Base-by-base conservation (phyloP, 1,140 invertebrate genomes). In the Ips nitidus region DNA sequence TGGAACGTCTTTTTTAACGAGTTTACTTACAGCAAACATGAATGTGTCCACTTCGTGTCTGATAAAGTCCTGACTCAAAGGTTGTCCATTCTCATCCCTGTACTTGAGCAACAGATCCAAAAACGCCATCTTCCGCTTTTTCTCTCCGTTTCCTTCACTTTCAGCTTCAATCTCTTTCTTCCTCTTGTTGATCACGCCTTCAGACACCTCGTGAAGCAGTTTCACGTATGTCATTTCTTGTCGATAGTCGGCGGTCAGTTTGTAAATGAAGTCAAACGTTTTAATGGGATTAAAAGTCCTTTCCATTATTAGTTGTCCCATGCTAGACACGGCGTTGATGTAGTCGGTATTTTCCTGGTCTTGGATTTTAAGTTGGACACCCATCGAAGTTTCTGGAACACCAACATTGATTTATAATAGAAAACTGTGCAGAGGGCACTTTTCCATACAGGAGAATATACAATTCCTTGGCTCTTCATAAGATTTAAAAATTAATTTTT, bases 31-130 rank as follows among this genome's bases (percentile, higher is more conserved):
- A 82, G 88, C 90, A 79, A 91, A 91, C 87, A 91, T 93, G 75
- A 94, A 94, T 1, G 91, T 94, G 74, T 94, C 91, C 4, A 93
- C 91, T 83, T 94, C 91, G 77, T 93, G 90, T 60, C 89, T 82
- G 55, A 94, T 91, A 75, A 90, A 87, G 52, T 86, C 84, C 66
- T 87, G 83, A 0, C 83, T 79, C 5, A 93, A 79, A 4, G 81
- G 78, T 4, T 81, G 79, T 7, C 84, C 87, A 60, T 59, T 67
- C 60, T 86, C 82, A 41, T 84, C 80, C 59, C 83, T 84, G 66
- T 82, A 82, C 75, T 87, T 83, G 36, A 93, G 83, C 5, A 93
- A 77, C 45, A 91, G 80, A 81, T 92, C 91, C 63, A 94, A 82
- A 77, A 94, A 93, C 1, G 90, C 90, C 8, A 88, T 76, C 63